Evolutionary conservation across 37 sponge, comb jelly and placozoan species (phyloP).

Genomic region (Bolinopsis microptera): DNA sequence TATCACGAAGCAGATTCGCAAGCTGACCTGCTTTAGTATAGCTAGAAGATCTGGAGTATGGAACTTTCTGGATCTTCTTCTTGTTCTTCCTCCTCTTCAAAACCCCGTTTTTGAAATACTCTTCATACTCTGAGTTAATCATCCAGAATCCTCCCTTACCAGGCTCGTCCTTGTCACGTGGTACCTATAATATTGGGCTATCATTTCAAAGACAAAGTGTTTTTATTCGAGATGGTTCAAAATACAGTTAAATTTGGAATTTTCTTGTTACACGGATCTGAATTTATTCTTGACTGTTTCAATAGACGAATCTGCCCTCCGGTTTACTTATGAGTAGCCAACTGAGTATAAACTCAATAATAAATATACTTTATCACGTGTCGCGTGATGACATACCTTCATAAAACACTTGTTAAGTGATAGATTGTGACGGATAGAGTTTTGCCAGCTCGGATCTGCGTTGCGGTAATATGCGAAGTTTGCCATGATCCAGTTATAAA

Average conservation of each 20-base stretch:
- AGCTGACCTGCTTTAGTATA: conserved; percentile 26
- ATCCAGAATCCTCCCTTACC: conserved; percentile 86
- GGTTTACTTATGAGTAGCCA: too few species aligned
- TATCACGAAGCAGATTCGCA: too few species aligned
- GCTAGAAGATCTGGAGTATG: conserved; percentile 33
- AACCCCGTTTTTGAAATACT: conserved; percentile 66
- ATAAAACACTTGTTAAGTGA: conserved; percentile 62
- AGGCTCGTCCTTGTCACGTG: conserved; percentile 72
- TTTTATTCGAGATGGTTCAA: too few species aligned
- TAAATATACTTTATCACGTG: too few species aligned
- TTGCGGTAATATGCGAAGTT: conserved; percentile 82
- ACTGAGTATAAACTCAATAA: too few species aligned
- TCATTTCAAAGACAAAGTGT: too few species aligned
- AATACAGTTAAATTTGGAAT: too few species aligned
- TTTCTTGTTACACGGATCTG: too few species aligned
- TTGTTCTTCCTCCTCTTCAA: conserved; percentile 49
- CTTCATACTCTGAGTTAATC: conserved; percentile 76
- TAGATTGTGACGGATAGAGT: conserved; percentile 57
- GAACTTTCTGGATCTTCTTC: conserved; percentile 46
- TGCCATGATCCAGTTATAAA: conserved; percentile 88
- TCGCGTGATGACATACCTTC: too few species aligned
- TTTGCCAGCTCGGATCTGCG: conserved; percentile 87
- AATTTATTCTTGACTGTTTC: too few species aligned
- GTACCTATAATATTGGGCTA: conserved; percentile 74
- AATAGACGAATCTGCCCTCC: too few species aligned